Evolutionary conservation across 2,888 invertebrate species (phyloP).

Genomic region (Synergus umbraculus): DNA sequence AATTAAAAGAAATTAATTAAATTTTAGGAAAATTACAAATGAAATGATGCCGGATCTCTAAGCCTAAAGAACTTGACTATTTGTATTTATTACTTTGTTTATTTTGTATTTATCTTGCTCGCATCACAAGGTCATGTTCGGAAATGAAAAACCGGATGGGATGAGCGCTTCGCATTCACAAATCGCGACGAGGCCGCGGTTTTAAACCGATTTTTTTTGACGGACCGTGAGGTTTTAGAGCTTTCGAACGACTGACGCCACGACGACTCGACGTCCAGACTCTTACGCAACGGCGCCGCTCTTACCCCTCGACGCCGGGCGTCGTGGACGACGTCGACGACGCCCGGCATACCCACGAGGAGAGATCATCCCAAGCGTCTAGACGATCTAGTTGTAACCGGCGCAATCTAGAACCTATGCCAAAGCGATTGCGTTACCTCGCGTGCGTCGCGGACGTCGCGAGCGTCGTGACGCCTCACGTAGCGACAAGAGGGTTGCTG

Average conservation of each 20-base stretch:
- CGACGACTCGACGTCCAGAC: conserved; percentile 69
- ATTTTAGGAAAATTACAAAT: background rate
- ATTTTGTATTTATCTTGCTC: background rate
- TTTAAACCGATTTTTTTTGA: conserved; percentile 44
- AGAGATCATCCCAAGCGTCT: conserved; percentile 51
- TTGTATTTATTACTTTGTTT: conserved; percentile 1
- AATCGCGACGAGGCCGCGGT: background rate
- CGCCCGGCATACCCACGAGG: conserved; percentile 46
- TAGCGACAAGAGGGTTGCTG: conserved; percentile 39
- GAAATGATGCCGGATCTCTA: background rate
- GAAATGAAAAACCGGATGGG: background rate
- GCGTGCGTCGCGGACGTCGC: background rate
- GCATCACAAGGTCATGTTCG: background rate
- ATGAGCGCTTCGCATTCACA: background rate
- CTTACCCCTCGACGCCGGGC: conserved; percentile 32
- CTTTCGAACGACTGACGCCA: conserved; percentile 69
- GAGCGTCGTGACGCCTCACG: conserved; percentile 49
- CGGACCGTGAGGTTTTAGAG: conserved; percentile 66
- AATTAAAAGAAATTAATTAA: background rate
- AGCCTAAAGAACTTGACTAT: background rate
- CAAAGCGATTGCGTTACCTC: conserved; percentile 43
- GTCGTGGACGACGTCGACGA: conserved; percentile 44
- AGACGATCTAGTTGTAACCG: conserved; percentile 49
- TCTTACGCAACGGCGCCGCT: conserved; percentile 68
- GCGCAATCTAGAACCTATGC: conserved; percentile 45